Evolutionary conservation across 2,113 vertebrate genomes (phyloP), one percentile per base, ranked within the genome.

Genomic region (Solenodon paradoxus): DNA sequence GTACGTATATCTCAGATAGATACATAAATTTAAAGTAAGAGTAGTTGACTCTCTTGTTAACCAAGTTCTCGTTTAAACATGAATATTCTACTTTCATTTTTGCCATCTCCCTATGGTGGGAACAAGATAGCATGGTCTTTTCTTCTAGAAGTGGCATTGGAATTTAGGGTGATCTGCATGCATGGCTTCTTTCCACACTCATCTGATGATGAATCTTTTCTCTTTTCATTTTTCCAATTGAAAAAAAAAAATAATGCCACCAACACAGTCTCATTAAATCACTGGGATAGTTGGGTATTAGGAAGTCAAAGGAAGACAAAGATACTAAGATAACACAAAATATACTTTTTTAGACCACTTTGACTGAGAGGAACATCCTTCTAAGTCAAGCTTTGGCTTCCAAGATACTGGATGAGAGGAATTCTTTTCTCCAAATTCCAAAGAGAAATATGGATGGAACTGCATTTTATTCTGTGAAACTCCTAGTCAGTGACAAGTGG

Each of bases 381-480:
- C 32, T 30, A 93, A 93, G n/a, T 61, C 38, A 49, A 61, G 59
- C 28, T 11, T 42, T 38, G 17, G 11, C 0, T 74, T 96, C 69
- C 85, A 47, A 77, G 63, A 59, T 77, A 75, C 26, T 17, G 35
- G 81, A 74, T 30, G 53, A n/a, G 38, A 81, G 28, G 69, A 74
- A n/a, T 68, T 66, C 3, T 84, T 81, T 90, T 69, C 59, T 94
- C 40, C 47, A 87, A 53, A 90, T 74, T 77, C 57, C 20, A 1
- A 26, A 16, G 30, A 24, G 30, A 13, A 49, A 40, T 16, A 15
- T 90, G 26, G 38, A 77, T 53, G 35, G 38, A 66, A 84, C 3
- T 47, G 42, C 4, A 13, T 74, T 26, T 53, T 38, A 61, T 57
- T 3, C 32, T 63, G 59, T 15, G 19, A 59, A 40, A n/a, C 10